Percentiles rank a stretch among this genome's conserved stretches.
phyloP scores from a whole-genome alignment of 2,797 vertebrate genomes.

The Pogonophryne albipinna region DNA sequence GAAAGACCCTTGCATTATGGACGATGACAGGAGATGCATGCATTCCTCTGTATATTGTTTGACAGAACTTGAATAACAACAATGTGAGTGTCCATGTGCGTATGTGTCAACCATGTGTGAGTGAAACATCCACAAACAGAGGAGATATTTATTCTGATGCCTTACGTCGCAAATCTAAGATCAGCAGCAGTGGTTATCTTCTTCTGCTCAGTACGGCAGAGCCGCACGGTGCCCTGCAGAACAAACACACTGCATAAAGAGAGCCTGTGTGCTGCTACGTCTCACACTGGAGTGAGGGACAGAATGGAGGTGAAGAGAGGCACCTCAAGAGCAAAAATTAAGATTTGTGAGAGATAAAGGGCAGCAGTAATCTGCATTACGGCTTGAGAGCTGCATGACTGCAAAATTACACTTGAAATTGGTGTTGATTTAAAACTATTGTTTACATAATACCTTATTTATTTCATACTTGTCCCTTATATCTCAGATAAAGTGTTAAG shows the following conservation, averaged over 20 bases:
- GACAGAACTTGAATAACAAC: constrained; percentile 41
- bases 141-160: not conserved
- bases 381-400: constrained; percentile 14
- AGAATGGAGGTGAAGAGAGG: constrained; percentile 26
- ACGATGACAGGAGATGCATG: constrained; percentile 33
- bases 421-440: constrained; percentile 32
- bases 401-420: constrained; percentile 32
- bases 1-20: constrained; percentile 25
- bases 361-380: not conserved
- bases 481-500: constrained; percentile 5
- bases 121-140: not conserved
- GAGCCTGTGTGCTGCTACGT: constrained; percentile 66
- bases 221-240: constrained; percentile 54
- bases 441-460: constrained; percentile 60
- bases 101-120: constrained; percentile 7
- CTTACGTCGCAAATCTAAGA: constrained; percentile 7
- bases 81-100: constrained; percentile 30
- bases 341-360: constrained; percentile 29
- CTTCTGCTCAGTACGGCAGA: constrained; percentile 18
- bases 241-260: constrained; percentile 68
- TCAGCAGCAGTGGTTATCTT: constrained; percentile 22
- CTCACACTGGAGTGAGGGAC: constrained; percentile 61
- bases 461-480: constrained; percentile 39
- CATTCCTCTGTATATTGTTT: constrained; percentile 37
- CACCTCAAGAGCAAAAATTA: constrained; percentile 1